phyloP scores from a whole-genome alignment of 2,797 vertebrate species.

The Anguilla pacifica region DNA sequence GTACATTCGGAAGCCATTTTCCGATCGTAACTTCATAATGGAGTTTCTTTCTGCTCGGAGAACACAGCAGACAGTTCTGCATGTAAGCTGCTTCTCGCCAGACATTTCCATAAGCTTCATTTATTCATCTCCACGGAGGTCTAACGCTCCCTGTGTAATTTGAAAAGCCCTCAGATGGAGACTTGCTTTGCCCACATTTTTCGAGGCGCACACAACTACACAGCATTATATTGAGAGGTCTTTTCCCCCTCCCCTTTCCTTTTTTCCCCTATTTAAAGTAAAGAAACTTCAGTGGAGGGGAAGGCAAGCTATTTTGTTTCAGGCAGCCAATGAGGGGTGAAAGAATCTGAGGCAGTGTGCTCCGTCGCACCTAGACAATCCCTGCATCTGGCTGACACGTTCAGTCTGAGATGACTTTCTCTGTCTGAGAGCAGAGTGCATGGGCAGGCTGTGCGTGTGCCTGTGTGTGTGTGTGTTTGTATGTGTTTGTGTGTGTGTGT shows the following conservation, averaged over 20 bases:
- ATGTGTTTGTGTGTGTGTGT: not conserved
- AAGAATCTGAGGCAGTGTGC: not conserved
- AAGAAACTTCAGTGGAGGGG: not conserved
- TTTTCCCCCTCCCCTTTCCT: not conserved
- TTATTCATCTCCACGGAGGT: slow-evolving; percentile 14
- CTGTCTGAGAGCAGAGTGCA: slow-evolving; percentile 30
- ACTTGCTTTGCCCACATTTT: slow-evolving; percentile 14
- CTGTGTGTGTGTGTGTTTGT: not conserved
- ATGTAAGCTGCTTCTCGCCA: not conserved
- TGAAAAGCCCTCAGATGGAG: not conserved
- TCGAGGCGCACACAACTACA: not conserved
- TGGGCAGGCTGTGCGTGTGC: not conserved
- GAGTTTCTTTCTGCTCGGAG: not conserved
- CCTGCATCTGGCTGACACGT: not conserved
- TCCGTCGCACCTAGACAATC: not conserved
- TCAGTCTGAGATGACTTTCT: slow-evolving; percentile 39
- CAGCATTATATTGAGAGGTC: not conserved
- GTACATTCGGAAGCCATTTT: not conserved
- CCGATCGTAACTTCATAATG: slow-evolving; percentile 3
- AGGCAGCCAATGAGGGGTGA: not conserved
- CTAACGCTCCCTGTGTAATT: not conserved
- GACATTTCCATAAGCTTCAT: slow-evolving; percentile 1
- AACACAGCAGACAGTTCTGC: not conserved
- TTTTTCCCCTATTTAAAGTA: not conserved
- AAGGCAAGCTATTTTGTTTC: not conserved